Conservation (phyloP, 2,888 invertebrate genomes). For the Pammene fasciana region DNA sequence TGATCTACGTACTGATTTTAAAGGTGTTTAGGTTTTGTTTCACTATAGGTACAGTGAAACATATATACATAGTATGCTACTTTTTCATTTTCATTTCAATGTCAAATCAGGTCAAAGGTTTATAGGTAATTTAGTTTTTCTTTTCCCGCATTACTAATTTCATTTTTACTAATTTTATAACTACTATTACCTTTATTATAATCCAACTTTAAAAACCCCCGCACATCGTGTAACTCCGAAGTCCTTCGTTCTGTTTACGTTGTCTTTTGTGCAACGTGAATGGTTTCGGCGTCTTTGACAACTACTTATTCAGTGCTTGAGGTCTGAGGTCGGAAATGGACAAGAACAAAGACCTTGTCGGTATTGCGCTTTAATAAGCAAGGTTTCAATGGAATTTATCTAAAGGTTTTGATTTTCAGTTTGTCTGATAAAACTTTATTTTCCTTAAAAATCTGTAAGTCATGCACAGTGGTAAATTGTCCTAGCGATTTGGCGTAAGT, state of each 20-base stretch:
- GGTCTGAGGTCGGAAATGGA: slow-evolving; percentile 74
- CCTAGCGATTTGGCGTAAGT: too few relatives aligned
- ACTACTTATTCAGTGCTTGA: slow-evolving; percentile 65
- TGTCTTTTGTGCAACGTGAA: slow-evolving; percentile 30
- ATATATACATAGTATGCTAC: too few relatives aligned
- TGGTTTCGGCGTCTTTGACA: slow-evolving; percentile 71
- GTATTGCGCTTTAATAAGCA: slow-evolving; percentile 64
- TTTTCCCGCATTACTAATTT: too few relatives aligned
- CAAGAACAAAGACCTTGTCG: slow-evolving; percentile 67
- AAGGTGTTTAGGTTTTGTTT: too few relatives aligned
- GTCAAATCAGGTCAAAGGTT: too few relatives aligned
- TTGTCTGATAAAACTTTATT: slow-evolving; percentile 8
- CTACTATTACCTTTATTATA: too few relatives aligned
- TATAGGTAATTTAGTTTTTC: too few relatives aligned
- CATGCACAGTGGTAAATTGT: neutral
- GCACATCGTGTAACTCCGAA: slow-evolving; percentile 7
- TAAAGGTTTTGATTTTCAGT: slow-evolving; percentile 21
- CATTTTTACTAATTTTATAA: neutral
- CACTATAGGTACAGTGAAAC: too few relatives aligned
- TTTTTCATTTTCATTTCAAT: too few relatives aligned
- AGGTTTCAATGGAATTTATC: slow-evolving; percentile 30
- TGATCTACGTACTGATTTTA: too few relatives aligned
- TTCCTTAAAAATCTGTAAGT: neutral
- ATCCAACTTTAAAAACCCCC: slow-evolving; percentile 5
- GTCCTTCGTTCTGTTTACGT: slow-evolving; percentile 24